A percentile compares a stretch with the other conserved stretches of the same genome.
Evolutionary conservation across 2,888 invertebrate species (phyloP).

Genomic region (Tortrix viridana): DNA sequence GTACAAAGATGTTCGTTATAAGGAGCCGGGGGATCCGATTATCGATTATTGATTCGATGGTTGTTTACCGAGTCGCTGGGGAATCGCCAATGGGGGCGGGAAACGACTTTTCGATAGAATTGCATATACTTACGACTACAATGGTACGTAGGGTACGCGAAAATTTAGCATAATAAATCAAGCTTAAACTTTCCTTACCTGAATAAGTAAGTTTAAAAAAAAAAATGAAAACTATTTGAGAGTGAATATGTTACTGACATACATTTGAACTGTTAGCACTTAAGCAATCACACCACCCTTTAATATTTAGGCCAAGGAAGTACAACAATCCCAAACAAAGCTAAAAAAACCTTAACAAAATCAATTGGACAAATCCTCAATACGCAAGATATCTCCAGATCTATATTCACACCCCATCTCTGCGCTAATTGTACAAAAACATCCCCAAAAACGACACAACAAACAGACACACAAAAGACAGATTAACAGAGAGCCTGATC

Average conservation of each 20-base stretch:
- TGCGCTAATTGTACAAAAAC: conserved; percentile 80
- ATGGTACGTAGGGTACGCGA: neutral
- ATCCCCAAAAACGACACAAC: conserved; percentile 67
- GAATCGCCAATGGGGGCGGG: conserved; percentile 9
- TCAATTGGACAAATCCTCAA: conserved; percentile 56
- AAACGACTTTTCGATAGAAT: conserved; percentile 12
- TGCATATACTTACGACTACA: conserved; percentile 15
- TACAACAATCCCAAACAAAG: conserved; percentile 17
- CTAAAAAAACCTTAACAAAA: conserved; percentile 47
- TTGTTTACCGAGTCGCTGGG: conserved; percentile 24
- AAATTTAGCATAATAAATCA: neutral
- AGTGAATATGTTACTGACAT: too few relatives aligned
- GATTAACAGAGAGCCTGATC: conserved; percentile 81
- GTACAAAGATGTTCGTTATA: conserved; percentile 52
- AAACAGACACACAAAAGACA: conserved; percentile 75
- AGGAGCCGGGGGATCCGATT: conserved; percentile 40
- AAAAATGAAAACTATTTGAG: too few relatives aligned
- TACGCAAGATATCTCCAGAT: conserved; percentile 52
- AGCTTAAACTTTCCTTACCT: neutral
- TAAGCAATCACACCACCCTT: too few relatives aligned
- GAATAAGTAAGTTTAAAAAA: too few relatives aligned
- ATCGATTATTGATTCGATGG: conserved; percentile 40
- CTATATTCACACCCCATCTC: conserved; percentile 69
- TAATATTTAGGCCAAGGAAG: conserved; percentile 15
- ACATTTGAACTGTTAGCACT: too few relatives aligned